phyloP scores from a whole-genome alignment of 2,797 vertebrate species.

The Phylloscopus collybita region DNA sequence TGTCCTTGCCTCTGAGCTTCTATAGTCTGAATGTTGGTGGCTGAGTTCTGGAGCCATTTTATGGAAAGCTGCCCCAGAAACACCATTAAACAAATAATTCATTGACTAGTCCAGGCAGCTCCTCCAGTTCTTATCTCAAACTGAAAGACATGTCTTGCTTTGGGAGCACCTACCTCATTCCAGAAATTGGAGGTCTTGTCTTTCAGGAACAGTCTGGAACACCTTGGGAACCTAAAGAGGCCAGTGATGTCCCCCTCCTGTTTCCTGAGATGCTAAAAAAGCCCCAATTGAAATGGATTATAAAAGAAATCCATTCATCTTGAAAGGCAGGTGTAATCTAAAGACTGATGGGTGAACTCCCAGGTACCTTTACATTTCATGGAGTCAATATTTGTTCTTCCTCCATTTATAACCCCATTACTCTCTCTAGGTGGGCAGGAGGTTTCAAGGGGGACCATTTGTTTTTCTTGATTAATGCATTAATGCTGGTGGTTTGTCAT shows the following conservation, averaged over 20 bases:
- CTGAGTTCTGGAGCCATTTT: not conserved
- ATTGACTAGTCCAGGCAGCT: not conserved
- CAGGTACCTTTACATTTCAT: slow-evolving; percentile 58
- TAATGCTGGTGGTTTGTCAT: slow-evolving; percentile 24
- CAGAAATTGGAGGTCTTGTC: not conserved
- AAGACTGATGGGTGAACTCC: slow-evolving; percentile 53
- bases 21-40: not conserved
- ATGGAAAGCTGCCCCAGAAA: not conserved
- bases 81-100: not conserved
- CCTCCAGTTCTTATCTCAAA: not conserved
- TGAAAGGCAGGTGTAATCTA: slow-evolving; percentile 24
- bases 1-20: not conserved
- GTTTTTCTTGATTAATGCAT: slow-evolving; percentile 43
- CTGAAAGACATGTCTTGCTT: not conserved
- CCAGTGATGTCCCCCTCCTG: not conserved
- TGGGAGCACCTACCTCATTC: not conserved
- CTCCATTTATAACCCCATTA: slow-evolving; percentile 59
- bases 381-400: slow-evolving; percentile 68
- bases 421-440: slow-evolving; percentile 43
- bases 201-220: not conserved
- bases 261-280: not conserved
- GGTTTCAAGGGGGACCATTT: slow-evolving; percentile 46
- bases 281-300: not conserved
- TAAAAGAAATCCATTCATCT: slow-evolving; percentile 19
- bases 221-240: not conserved